Conservation (phyloP, 2,113 vertebrate genomes). For the Pycnonotus jocosus region DNA sequence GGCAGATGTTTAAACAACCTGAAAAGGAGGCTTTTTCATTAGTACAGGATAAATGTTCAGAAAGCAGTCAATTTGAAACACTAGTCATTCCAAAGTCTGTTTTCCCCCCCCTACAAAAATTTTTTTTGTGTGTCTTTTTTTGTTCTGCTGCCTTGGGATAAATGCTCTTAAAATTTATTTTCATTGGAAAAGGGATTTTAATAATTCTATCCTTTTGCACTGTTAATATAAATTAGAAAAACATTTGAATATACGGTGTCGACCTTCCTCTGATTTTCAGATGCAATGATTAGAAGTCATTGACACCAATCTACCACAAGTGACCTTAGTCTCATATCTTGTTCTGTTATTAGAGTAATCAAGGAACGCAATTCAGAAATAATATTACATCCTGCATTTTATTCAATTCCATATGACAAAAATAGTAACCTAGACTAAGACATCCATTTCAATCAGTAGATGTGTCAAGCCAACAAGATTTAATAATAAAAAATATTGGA, state of each 20-base stretch:
- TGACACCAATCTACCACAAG: not conserved
- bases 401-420: constrained; percentile 81
- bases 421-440: constrained; percentile 81
- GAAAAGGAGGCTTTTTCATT: not conserved
- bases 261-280: not conserved
- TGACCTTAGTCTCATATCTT: not conserved
- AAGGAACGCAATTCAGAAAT: constrained; percentile 71
- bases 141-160: not conserved
- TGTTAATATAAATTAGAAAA: constrained; percentile 8
- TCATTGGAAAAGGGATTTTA: constrained; percentile 9
- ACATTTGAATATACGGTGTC: constrained; percentile 9
- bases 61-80: not conserved
- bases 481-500: constrained; percentile 79
- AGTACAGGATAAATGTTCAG: not conserved
- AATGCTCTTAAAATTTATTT: not conserved
- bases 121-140: not conserved
- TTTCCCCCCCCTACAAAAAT: not conserved
- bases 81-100: not conserved
- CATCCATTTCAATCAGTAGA: constrained; percentile 80
- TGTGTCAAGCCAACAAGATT: constrained; percentile 78
- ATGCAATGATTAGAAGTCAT: not conserved
- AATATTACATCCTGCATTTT: constrained; percentile 80
- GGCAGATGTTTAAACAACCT: not conserved
- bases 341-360: constrained; percentile 54
- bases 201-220: constrained; percentile 1